These are phyloP conservation scores for Bufo bufo DNA, from an alignment of 2,113 vertebrate genomes.

Conservation along the genomic window DNA sequence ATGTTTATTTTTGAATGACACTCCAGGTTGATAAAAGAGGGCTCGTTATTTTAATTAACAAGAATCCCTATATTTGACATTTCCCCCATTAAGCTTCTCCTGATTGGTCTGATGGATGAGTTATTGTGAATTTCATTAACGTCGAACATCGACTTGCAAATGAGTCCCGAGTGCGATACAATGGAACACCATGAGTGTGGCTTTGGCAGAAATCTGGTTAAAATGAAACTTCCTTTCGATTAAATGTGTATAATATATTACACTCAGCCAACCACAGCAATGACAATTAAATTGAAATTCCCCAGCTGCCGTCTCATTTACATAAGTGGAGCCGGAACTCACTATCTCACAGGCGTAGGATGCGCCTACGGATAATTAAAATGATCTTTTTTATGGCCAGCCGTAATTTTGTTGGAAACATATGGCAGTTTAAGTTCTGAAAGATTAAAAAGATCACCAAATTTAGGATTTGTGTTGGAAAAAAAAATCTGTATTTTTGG, in stretches of 20 bases:
- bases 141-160: neutral
- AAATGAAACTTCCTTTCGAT: slow-evolving; percentile 47
- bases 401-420: slow-evolving; percentile 46
- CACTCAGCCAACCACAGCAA: slow-evolving; percentile 50
- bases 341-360: slow-evolving; percentile 46
- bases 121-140: slow-evolving; percentile 19
- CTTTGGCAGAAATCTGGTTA: slow-evolving; percentile 42
- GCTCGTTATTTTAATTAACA: slow-evolving; percentile 15
- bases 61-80: slow-evolving; percentile 19
- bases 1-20: neutral
- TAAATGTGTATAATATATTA: slow-evolving; percentile 52
- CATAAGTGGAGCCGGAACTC: slow-evolving; percentile 28
- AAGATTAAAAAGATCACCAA: slow-evolving; percentile 18
- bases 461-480: neutral
- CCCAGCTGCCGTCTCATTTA: slow-evolving; percentile 52
- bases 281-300: slow-evolving; percentile 51
- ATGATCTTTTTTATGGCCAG: slow-evolving; percentile 50
- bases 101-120: neutral
- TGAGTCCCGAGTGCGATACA: neutral
- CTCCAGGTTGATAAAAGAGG: neutral
- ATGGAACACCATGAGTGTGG: neutral
- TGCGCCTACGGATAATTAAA: slow-evolving; percentile 51
- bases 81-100: neutral
- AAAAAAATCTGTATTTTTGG: neutral
- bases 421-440: slow-evolving; percentile 44